Evolutionary conservation across 2,888 invertebrate species (phyloP).

Genomic region (Cantharis lateralis): DNA sequence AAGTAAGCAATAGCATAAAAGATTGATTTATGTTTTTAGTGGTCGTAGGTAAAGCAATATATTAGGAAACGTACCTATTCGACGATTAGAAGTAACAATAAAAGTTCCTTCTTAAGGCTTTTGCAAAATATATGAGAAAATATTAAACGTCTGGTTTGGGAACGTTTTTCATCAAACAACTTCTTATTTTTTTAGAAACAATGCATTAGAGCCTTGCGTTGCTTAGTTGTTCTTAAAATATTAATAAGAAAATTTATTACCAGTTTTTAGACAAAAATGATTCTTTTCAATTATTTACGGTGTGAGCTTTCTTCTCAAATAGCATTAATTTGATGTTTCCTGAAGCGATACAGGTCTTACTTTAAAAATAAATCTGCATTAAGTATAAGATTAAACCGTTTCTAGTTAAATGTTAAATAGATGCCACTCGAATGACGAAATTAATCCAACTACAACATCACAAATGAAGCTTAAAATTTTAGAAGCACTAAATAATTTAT

Average conservation of each 20-base stretch:
- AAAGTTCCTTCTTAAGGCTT: not conserved
- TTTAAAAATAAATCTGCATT: not conserved
- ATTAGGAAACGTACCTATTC: not conserved
- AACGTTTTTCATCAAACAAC: not conserved
- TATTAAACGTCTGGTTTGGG: not conserved
- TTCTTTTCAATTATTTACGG: not conserved
- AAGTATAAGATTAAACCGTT: not conserved
- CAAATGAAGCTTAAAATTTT: not conserved
- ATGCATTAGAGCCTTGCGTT: not conserved
- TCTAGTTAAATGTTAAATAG: not conserved
- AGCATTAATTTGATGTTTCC: not conserved
- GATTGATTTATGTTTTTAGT: not conserved
- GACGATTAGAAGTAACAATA: not conserved
- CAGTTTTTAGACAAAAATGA: not conserved
- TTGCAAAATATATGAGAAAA: not conserved
- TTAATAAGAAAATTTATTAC: not conserved
- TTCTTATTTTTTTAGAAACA: not conserved
- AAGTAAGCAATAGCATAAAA: not conserved
- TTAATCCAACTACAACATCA: not conserved
- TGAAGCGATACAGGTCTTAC: not conserved
- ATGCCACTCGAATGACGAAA: not conserved
- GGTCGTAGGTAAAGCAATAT: not conserved
- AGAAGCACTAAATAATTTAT: not conserved
- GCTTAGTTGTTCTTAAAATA: not conserved
- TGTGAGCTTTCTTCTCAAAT: not conserved